Base-by-base conservation (phyloP, 92 coral and sea anemone genomes). In the Bergia puertoricense region DNA sequence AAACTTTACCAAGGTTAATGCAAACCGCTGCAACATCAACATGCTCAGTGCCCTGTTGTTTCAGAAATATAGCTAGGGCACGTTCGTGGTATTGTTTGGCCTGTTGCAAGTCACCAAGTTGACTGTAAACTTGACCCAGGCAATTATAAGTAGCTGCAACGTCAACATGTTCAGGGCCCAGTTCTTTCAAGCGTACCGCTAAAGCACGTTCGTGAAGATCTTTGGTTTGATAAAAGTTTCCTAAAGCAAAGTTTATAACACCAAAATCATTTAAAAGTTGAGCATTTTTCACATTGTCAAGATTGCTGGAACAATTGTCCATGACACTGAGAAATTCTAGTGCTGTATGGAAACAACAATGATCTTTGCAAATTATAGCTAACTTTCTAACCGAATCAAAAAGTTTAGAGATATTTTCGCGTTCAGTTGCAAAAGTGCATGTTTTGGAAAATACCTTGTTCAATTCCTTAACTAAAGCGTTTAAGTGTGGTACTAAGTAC, bases 101-200 rank as follows among this genome's bases (percentile, higher is more conserved):
- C 38, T 59, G 46, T 0, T 37, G 4, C 44, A 65, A 38, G 18
- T 72, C 48, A 20, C 80, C 80, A 13, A 16, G 20, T 5, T 14
- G 4, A 40, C 3, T 7, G 20, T 69, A 2, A 48, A 43, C 14
- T 3, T 30, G 30, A 30, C 30, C 30, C 30, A 30, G 30, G 30
- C 30, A 30, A 30, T 81, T 2, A 80, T 82, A 85, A 18, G 85
- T 20, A 77, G 38, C 16, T 39, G 93, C 91, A 11, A 88, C 86
- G 46, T 89, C 91, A 56, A 57, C 40, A 76, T 89, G 91, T 10
- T 46, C 68, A 14, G 57, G 37, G 15, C 91, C 91, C 37, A 82
- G 81, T 74, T 46, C 65, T 51, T 89, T 56, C 44, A 68, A 22
- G 22, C 71, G 82, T 68, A 82, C 82, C 13, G 22, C n/a, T 1